Conservation (phyloP, 92 coral and sea anemone genomes). For the Porites divaricata region DNA sequence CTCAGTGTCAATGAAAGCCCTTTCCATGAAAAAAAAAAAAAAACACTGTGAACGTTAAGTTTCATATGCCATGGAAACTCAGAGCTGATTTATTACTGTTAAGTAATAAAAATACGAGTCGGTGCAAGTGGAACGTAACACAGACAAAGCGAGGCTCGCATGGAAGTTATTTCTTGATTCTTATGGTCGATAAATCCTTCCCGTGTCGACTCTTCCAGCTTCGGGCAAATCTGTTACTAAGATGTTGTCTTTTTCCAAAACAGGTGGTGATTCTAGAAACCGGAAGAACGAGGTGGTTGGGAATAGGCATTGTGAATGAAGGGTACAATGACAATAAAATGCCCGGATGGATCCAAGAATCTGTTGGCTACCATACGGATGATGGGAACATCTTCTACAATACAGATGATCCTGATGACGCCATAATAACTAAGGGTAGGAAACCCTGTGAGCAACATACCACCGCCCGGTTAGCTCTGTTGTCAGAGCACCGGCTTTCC, state of each 20-base stretch:
- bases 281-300: background rate
- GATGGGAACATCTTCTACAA: slow-evolving; percentile 13
- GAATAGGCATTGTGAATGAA: background rate
- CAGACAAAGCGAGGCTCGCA: too few species aligned
- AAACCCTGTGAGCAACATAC: background rate
- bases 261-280: slow-evolving; percentile 10
- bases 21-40: too few species aligned
- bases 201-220: too few species aligned
- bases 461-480: background rate
- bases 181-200: too few species aligned
- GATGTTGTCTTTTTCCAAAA: background rate
- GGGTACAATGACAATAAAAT: background rate
- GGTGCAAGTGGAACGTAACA: too few species aligned
- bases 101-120: too few species aligned
- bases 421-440: background rate
- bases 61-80: too few species aligned
- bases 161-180: too few species aligned
- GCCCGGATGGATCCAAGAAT: background rate
- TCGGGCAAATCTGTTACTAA: background rate
- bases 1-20: too few species aligned
- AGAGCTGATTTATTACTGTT: too few species aligned
- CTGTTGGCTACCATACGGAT: slow-evolving; percentile 17
- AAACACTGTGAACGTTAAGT: too few species aligned
- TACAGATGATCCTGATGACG: background rate
- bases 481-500: too few species aligned